Base-by-base conservation (phyloP, 2,888 invertebrate genomes). In the Hetaerina titia region DNA sequence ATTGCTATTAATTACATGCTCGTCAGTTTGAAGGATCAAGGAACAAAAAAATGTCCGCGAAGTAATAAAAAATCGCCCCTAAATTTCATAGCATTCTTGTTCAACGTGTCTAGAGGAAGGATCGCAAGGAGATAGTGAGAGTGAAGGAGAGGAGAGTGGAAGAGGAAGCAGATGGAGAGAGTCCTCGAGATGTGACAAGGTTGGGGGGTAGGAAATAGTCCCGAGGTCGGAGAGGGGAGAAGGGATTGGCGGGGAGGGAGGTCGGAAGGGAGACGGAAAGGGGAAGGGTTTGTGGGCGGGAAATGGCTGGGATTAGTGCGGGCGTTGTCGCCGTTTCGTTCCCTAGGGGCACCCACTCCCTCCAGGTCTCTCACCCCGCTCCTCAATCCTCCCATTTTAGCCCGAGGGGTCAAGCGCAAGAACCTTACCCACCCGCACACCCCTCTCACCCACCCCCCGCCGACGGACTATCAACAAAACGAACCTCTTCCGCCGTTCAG, bases 251-350 rank as follows among this genome's bases (percentile, higher is more conserved):
- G 88, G 88, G 45, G 13, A 31, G n/a, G 22, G n/a, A 15, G 22
- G 81, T 81, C 5, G 31, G n/a, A 13, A 13, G 22, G 5, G 25
- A n/a, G 81, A 81, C 13, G n/a, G n/a, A 81, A n/a, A n/a, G 6
- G 81, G 31, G 17, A 88, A 45, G 88, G 56, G 88, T 57, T 58
- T 11, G 58, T 22, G 57, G 7, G 89, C 58, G 58, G 89, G 89
- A 89, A 89, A 89, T 89, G 56, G 56, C 57, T n/a, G 5, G 89
- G 89, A 89, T 56, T 56, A 89, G 89, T 56, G 17, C 58, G 56
- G 57, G 57, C 56, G 89, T 81, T 81, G 81, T 81, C 81, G 81
- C 81, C 81, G 31, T 31, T 81, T 13, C 69, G n/a, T 81, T 81
- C 31, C 81, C 81, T 31, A 11, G 25, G 81, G 81, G 31, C 81